Conservation (phyloP, 2,113 vertebrate species). For the Upupa epops region DNA sequence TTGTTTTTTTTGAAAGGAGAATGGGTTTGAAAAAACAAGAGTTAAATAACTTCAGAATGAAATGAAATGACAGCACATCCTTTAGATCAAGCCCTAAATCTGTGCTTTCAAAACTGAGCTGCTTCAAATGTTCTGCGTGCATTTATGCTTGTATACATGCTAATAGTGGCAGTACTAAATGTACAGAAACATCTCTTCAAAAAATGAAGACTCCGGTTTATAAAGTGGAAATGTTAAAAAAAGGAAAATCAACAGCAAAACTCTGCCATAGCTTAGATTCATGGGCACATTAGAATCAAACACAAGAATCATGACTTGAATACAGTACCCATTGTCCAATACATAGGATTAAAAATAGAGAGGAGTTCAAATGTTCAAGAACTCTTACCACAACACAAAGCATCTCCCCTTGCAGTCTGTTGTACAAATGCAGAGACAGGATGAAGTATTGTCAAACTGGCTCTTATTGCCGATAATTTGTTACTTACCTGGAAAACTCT, state of each 20-base stretch:
- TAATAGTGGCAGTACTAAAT: conserved; percentile 1
- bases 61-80: conserved; percentile 8
- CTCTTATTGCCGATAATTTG: neutral
- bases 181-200: neutral
- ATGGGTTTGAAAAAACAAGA: neutral
- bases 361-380: neutral
- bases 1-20: neutral
- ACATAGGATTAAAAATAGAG: neutral
- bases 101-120: neutral
- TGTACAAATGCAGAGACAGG: neutral
- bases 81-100: neutral
- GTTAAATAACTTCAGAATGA: conserved; percentile 8
- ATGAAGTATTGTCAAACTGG: neutral
- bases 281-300: neutral
- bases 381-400: neutral
- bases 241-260: neutral
- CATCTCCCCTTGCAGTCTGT: neutral
- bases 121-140: neutral
- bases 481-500: neutral
- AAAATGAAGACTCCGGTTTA: neutral
- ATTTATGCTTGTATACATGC: neutral
- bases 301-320: neutral
- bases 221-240: neutral
- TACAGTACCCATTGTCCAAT: neutral
- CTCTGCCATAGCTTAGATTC: neutral